Percentiles rank a stretch among this genome's conserved stretches.
These are phyloP conservation scores for mouse (Mus musculus) DNA, from an alignment of 2,113 vertebrate species.

Conservation along the genomic window DNA sequence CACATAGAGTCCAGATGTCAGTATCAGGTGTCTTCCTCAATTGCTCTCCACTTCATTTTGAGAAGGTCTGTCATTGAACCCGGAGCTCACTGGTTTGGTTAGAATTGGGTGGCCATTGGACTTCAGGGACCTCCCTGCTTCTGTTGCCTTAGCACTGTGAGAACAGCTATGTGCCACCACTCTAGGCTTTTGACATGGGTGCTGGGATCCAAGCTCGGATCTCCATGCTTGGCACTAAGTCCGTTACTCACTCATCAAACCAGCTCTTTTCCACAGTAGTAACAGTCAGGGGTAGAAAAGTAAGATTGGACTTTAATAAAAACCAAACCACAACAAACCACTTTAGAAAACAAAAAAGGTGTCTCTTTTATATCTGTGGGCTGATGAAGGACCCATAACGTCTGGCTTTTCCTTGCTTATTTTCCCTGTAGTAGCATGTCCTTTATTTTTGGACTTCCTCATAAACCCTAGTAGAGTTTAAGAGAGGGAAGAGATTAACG, in stretches of 20 bases:
- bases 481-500: conserved; percentile 53
- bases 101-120: neutral
- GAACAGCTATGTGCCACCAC: neutral
- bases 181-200: neutral
- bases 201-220: neutral
- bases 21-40: neutral
- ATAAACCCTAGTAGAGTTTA: conserved; percentile 49
- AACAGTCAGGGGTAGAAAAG: neutral
- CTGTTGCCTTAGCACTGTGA: neutral
- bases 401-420: neutral
- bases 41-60: neutral
- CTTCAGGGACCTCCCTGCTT: neutral
- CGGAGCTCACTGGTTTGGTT: neutral
- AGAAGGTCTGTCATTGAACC: neutral
- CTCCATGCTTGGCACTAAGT: neutral
- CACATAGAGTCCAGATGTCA: neutral
- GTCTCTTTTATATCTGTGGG: neutral
- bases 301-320: neutral
- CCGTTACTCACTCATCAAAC: neutral
- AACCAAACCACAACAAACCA: conserved; percentile 52
- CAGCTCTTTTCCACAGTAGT: neutral
- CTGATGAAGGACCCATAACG: neutral
- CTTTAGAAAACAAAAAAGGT: neutral
- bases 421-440: neutral
- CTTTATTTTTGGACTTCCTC: conserved; percentile 22